Evolutionary conservation across 2,113 vertebrate genomes (phyloP).

Genomic region (Burhinus oedicnemus): DNA sequence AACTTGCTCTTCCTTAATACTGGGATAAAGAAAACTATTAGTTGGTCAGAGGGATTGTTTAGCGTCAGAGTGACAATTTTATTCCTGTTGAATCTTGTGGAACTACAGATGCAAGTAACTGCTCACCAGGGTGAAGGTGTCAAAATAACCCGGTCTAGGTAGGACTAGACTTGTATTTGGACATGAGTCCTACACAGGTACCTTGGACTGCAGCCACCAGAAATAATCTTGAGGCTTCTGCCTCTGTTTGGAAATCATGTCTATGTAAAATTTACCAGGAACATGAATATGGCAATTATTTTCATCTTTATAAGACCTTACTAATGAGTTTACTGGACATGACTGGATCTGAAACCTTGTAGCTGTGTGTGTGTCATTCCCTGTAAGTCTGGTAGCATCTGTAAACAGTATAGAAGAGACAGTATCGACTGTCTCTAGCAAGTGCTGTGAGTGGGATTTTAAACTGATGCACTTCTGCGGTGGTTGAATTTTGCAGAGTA

Average conservation of each 20-base stretch:
- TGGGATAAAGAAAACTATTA: neutral
- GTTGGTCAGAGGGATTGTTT: neutral
- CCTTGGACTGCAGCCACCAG: neutral
- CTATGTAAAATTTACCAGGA: neutral
- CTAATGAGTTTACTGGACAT: neutral
- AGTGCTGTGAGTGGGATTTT: neutral
- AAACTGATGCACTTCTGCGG: neutral
- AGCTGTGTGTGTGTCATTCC: neutral
- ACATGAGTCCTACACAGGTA: fast-evolving
- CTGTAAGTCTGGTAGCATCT: neutral
- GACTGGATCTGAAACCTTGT: neutral
- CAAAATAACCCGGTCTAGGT: neutral
- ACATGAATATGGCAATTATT: neutral
- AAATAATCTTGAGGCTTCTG: neutral
- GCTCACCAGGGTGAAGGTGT: neutral
- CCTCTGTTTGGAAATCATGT: neutral
- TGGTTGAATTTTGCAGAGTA: neutral
- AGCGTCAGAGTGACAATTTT: neutral
- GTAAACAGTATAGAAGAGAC: neutral
- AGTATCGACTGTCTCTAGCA: neutral
- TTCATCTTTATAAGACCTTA: neutral
- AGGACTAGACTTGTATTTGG: neutral
- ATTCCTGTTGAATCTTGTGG: neutral
- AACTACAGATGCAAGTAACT: neutral
- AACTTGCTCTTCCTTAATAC: neutral